Base-by-base conservation (phyloP, 2,797 vertebrate species). In the Champsocephalus gunnari region DNA sequence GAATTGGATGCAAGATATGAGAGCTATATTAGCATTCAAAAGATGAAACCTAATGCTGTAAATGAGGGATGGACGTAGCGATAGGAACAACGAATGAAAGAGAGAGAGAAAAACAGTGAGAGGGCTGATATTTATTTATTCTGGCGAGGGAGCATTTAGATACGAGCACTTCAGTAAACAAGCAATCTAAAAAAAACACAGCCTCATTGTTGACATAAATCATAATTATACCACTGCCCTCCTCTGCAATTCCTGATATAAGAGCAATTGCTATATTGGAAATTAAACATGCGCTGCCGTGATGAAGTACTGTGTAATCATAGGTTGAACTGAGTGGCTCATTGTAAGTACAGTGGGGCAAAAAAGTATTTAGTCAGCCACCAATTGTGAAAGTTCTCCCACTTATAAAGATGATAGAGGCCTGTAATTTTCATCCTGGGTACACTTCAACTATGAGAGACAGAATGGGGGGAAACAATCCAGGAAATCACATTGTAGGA, bases 141-240 rank as follows among this genome's bases (percentile, higher is more conserved):
- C 77, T 72, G 66, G 59, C 21, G 45, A 71, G 81, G 63, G 59
- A 81, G 58, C 71, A 49, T 88, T 91, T 75, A 80, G 85, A 75
- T 81, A 73, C n/a, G 3, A 77, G 73, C 82, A 88, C 86, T 93
- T 90, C 81, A 89, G 67, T 85, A 80, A 88, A 87, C 84, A 85
- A 79, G 88, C 86, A 86, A 88, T 92, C 87, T 88, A 78, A 80
- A 70, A 82, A 88, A 87, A 89, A 81, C 76, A 79, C 44, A 34
- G 72, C 76, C 80, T 60, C 74, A 75, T 76, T 86, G 89, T 88
- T 89, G 87, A 92, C 88, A 90, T 83, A 83, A 88, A 83, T 80
- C 84, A 84, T 88, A 87, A 90, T 89, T 88, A 85, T 61, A 75
- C 66, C 41, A n/a, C 71, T 84, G 82, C 57, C 41, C 63, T 71